Evolutionary conservation across 2,797 vertebrate genomes (phyloP).

Genomic region (Cirrhinus mrigala): DNA sequence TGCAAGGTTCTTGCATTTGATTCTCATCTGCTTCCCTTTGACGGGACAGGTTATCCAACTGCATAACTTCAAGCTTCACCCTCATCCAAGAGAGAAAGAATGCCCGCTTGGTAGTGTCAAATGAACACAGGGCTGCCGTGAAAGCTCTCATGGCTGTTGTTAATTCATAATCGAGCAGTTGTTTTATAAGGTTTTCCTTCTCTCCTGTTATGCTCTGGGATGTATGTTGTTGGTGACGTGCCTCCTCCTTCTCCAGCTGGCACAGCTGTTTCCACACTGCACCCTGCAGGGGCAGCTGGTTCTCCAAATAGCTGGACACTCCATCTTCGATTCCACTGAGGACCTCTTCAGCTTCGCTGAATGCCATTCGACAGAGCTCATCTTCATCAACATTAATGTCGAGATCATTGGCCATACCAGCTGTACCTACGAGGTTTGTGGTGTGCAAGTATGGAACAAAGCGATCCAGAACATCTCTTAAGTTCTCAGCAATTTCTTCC

Average conservation of each 20-base stretch:
- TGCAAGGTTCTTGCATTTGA: slow-evolving; percentile 51
- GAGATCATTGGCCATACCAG: slow-evolving; percentile 68
- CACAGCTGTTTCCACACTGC: slow-evolving; percentile 73
- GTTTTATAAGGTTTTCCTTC: slow-evolving; percentile 64
- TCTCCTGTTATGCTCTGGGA: slow-evolving; percentile 62
- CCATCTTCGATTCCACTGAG: slow-evolving; percentile 72
- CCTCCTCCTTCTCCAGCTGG: slow-evolving; percentile 76
- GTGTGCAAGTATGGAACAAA: slow-evolving; percentile 66
- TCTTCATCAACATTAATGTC: slow-evolving; percentile 81
- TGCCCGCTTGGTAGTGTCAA: slow-evolving; percentile 70
- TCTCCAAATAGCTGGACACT: slow-evolving; percentile 67
- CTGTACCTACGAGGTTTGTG: slow-evolving; percentile 77
- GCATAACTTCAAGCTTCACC: slow-evolving; percentile 72
- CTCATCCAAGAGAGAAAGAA: slow-evolving; percentile 87
- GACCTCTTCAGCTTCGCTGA: slow-evolving; percentile 68
- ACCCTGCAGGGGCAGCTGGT: slow-evolving; percentile 81
- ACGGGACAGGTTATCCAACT: slow-evolving; percentile 59
- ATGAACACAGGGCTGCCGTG: slow-evolving; percentile 71
- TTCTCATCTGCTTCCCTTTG: slow-evolving; percentile 17
- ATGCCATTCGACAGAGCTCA: slow-evolving; percentile 73
- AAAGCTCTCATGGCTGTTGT: slow-evolving; percentile 78
- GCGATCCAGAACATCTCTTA: slow-evolving; percentile 65
- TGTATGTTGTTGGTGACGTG: slow-evolving; percentile 63
- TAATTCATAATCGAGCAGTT: slow-evolving; percentile 73
- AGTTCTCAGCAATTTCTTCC: slow-evolving; percentile 64